Evolutionary conservation across 23 tunicate genomes (phyloP), one percentile per base, ranked within the genome.

Genomic region (Trididemnum clinides): DNA sequence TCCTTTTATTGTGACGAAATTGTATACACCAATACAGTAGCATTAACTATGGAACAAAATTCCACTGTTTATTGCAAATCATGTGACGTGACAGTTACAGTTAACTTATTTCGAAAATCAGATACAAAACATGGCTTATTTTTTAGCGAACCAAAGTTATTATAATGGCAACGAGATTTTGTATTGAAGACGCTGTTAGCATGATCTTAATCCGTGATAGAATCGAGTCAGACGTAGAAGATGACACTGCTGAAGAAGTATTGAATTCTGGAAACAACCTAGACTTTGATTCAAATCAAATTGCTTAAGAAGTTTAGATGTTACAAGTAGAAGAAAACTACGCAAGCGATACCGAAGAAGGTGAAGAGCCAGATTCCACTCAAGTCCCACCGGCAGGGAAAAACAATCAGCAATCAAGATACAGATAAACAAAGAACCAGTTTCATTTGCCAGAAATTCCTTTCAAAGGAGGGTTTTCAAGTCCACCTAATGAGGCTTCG

Each of bases 141-240:
- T n/a, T n/a, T n/a, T n/a, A n/a, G n/a, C n/a, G n/a, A n/a, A n/a
- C n/a, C n/a, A n/a, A n/a, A n/a, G n/a, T n/a, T n/a, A n/a, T n/a
- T n/a, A n/a, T n/a, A 49, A 63, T 63, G 71, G 71, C 71, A 6
- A 63, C 18, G 71, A 63, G 23, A 63, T 63, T 63, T 63, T n/a
- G 71, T 12, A 25, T 63, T 63, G 71, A 63, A 12, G 71, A 63
- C 23, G 71, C 28, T n/a, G 21, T 63, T 63, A 63, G 21, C 7
- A 12, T 12, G 18, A 63, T 63, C 21, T 63, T 63, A 6, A n/a
- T 63, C 27, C 71, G 23, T n/a, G 71, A 63, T 63, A 25, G 71
- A n/a, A 63, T 63, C 28, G 71, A 63, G 71, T 63, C 71, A 63
- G 71, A 63, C 21, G 27, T 63, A n/a, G 71, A 63, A 23, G 71